Percentiles rank a stretch among this genome's conserved stretches.
phyloP scores from a whole-genome alignment of 64 coral and sea anemone genomes.

The Stylophora pistillata region DNA sequence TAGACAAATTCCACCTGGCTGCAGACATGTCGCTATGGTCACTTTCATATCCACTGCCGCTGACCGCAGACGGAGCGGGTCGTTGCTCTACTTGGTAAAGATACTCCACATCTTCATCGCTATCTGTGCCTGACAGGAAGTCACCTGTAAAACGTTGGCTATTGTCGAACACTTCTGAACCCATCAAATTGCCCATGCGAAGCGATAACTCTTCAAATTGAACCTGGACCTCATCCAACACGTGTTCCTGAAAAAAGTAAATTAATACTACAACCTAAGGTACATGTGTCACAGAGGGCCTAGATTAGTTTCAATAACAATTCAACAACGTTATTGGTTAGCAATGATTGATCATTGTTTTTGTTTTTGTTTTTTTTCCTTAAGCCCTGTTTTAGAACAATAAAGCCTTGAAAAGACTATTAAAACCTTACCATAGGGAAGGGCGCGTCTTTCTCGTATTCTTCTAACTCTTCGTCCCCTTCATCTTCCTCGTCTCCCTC shows the following conservation, averaged over 20 bases:
- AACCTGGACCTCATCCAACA: conserved; percentile 50
- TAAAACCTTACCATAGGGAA: not conserved
- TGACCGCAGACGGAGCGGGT: not conserved
- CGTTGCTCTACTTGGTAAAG: conserved; percentile 26
- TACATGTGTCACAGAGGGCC: not conserved
- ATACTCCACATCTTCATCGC: conserved; percentile 50
- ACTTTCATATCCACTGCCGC: conserved; percentile 57
- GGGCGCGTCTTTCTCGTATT: not conserved
- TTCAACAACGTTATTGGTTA: too few species aligned
- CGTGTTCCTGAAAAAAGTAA: conserved; percentile 44
- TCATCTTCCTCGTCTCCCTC: not conserved
- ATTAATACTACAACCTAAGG: not conserved
- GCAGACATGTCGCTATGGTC: conserved; percentile 48
- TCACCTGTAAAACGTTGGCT: not conserved
- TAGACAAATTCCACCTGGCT: not conserved
- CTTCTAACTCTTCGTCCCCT: conserved; percentile 1
- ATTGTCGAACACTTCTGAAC: not conserved
- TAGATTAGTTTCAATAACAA: too few species aligned
- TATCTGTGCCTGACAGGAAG: not conserved
- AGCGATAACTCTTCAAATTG: conserved; percentile 49
- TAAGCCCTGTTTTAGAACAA: not conserved
- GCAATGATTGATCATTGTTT: too few species aligned
- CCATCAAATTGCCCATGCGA: conserved; percentile 35
- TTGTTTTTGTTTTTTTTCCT: too few species aligned
- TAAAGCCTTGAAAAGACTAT: not conserved